These are phyloP conservation scores for Ciconia nigra DNA, from an alignment of 2,797 vertebrate genomes.

Conservation along the genomic window DNA sequence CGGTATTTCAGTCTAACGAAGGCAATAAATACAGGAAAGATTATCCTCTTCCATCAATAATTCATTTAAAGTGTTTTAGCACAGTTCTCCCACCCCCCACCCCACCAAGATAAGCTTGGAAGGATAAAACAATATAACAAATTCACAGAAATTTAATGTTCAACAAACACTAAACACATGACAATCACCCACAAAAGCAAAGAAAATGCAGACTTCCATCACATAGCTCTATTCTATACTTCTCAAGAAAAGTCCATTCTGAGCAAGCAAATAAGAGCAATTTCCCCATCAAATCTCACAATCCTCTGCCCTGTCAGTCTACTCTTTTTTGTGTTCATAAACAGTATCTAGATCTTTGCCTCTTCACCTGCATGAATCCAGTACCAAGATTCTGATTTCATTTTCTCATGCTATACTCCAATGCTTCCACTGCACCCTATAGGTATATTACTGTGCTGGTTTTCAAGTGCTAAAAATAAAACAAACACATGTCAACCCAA, in stretches of 20 bases:
- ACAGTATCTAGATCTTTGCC: neutral
- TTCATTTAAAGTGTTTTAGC: neutral
- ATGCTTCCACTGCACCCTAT: conserved; percentile 5
- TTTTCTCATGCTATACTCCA: neutral
- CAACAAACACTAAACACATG: neutral
- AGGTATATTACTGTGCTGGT: conserved; percentile 12
- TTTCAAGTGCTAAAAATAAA: conserved; percentile 61
- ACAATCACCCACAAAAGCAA: neutral
- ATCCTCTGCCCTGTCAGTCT: neutral
- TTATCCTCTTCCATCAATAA: neutral
- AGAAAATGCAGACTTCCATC: neutral
- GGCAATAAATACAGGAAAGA: conserved; percentile 48
- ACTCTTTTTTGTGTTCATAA: neutral
- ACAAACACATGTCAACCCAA: conserved; percentile 52
- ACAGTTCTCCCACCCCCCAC: neutral
- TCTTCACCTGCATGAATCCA: neutral
- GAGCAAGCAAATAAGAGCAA: neutral
- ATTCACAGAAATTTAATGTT: neutral
- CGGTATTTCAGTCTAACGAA: conserved; percentile 24
- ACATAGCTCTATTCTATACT: neutral
- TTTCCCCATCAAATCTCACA: neutral
- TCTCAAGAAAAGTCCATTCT: neutral
- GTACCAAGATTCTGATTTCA: neutral
- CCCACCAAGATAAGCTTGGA: neutral
- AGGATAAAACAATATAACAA: neutral